Evolutionary conservation across 2,888 invertebrate species (phyloP).

Genomic region (Quadroppia sp.): DNA sequence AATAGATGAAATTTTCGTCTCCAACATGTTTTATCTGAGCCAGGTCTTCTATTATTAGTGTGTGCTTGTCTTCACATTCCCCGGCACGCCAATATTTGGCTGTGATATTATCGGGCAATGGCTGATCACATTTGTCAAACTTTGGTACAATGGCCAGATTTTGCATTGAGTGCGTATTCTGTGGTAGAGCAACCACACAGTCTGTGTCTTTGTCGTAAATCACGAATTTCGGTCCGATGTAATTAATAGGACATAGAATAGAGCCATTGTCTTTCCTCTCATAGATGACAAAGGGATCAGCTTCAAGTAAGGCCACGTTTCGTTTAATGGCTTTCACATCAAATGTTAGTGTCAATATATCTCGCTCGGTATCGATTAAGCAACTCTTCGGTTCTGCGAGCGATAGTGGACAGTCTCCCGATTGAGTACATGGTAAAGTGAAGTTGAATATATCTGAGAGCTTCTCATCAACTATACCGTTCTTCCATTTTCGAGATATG

Average conservation of each 20-base stretch:
- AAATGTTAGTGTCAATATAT: neutral
- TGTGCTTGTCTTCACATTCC: neutral
- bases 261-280: neutral
- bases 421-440: neutral
- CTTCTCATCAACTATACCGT: neutral
- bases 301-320: neutral
- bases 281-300: neutral
- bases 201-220: neutral
- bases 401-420: neutral
- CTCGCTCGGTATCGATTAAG: neutral
- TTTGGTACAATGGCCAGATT: neutral
- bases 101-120: neutral
- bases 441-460: neutral
- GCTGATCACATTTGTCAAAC: neutral
- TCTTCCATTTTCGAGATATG: neutral
- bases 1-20: neutral
- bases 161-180: neutral
- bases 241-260: neutral
- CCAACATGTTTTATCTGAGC: slow-evolving; percentile 4
- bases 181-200: neutral
- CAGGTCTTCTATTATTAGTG: neutral
- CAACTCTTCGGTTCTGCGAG: neutral
- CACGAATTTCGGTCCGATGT: neutral
- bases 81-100: neutral
- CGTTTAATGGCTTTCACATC: neutral